Evolutionary conservation across 2,888 invertebrate species (phyloP).

Genomic region (Agonopterix arenella): DNA sequence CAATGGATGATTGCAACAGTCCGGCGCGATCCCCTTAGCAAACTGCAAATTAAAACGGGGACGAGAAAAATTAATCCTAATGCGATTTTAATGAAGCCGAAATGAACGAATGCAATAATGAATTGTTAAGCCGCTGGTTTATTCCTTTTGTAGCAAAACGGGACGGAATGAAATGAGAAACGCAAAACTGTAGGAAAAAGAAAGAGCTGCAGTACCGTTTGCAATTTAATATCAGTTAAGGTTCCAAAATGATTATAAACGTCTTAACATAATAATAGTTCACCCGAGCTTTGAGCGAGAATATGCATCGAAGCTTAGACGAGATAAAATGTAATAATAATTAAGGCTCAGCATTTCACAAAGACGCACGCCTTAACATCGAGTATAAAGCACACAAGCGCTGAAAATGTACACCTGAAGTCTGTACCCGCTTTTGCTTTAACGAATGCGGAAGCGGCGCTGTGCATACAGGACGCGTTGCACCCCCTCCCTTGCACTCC

Average conservation of each 20-base stretch:
- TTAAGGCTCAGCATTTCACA: constrained; percentile 64
- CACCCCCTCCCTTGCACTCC: constrained; percentile 39
- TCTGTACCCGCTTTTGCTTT: constrained; percentile 74
- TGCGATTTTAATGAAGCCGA: constrained; percentile 76
- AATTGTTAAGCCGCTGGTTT: constrained; percentile 64
- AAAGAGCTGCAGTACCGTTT: constrained; percentile 3
- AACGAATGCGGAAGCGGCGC: constrained; percentile 76
- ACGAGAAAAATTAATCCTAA: constrained; percentile 77
- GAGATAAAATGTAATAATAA: constrained; percentile 70
- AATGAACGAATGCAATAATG: constrained; percentile 73
- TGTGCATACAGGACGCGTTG: constrained; percentile 73
- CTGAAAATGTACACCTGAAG: constrained; percentile 77
- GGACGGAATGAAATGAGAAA: constrained; percentile 36
- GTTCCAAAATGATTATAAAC: background rate
- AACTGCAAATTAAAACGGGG: constrained; percentile 72
- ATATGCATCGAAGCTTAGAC: constrained; percentile 26
- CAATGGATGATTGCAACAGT: constrained; percentile 69
- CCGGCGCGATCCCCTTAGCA: constrained; percentile 65
- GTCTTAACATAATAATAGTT: background rate
- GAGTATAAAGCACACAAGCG: constrained; percentile 70
- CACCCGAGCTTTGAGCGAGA: background rate
- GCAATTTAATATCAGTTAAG: background rate
- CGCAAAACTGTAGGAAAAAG: constrained; percentile 20
- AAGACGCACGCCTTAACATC: constrained; percentile 68
- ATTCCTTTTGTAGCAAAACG: constrained; percentile 47